Base-by-base conservation (phyloP, 2,797 vertebrate species). In the Scarus forsteni region DNA sequence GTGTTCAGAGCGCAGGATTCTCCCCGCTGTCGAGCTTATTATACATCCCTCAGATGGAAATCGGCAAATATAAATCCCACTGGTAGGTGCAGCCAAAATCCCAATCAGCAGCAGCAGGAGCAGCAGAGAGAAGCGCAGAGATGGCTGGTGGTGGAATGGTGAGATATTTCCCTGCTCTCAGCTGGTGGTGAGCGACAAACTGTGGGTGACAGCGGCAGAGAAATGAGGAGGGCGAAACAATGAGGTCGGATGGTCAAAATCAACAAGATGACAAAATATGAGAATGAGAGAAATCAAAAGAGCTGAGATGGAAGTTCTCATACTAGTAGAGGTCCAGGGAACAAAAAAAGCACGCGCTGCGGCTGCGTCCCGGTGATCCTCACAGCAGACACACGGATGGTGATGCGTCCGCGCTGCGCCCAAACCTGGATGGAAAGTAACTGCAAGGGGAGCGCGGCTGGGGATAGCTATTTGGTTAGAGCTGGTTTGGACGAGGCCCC, bases 291-390 rank as follows among this genome's bases (percentile, higher is more conserved):
- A 81, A 91, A 88, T 75, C 76, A 87, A 89, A 87, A 79, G 81
- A 88, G 90, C 88, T 90, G 85, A 77, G 51, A 90, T 92, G 85
- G 82, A 93, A 93, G 91, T 93, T 93, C 80, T 93, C 89, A 92
- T 92, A 84, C 80, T 85, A 77, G 34, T 84, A 76, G 60, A 84
- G 80, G 73, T 82, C 69, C 80, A 54, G 66, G 75, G 69, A 66
- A 73, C 59, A 70, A 79, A 27, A 27, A 27, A 27, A 1, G 52
- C 35, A 38, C 15, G 66, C 76, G 79, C 75, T 50, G 84, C 80
- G 83, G 76, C 56, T 75, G 49, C 73, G 60, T 86, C 86, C 78
- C 71, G 83, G 85, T 71, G 80, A 84, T 90, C 91, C 84, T 87
- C 76, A 73, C 79, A 60, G 70, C 75, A 43, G 7, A 73, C 54